Evolutionary conservation across 2,888 invertebrate genomes (phyloP).

Genomic region (Conops quadrifasciatus): DNA sequence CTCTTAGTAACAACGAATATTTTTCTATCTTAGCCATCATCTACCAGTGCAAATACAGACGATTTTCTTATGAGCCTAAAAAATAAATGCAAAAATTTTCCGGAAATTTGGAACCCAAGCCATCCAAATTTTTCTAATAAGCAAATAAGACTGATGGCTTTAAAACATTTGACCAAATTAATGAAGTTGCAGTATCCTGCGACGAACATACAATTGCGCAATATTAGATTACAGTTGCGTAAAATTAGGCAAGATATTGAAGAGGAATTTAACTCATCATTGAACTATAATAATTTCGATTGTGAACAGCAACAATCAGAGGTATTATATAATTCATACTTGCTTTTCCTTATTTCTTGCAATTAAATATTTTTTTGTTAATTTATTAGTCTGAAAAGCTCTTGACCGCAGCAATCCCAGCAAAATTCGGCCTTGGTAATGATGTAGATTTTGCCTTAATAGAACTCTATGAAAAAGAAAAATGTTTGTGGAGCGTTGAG

Average conservation of each 20-base stretch:
- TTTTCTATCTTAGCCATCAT: no score
- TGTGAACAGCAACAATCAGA: background rate
- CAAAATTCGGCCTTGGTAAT: no score
- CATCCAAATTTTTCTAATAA: background rate
- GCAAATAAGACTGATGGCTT: background rate
- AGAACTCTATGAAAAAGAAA: slow-evolving; percentile 4
- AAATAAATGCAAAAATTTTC: background rate
- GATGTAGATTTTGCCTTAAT: slow-evolving; percentile 1
- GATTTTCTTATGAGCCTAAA: background rate
- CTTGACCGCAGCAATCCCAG: no score
- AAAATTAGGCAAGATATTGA: background rate
- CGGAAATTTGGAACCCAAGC: slow-evolving; percentile 12
- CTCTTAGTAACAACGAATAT: no score
- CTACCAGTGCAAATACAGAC: background rate
- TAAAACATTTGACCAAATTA: slow-evolving; percentile 4
- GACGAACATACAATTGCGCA: background rate
- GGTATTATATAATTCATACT: background rate
- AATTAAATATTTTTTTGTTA: background rate
- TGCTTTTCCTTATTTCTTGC: background rate
- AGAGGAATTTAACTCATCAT: background rate
- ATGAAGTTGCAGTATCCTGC: slow-evolving; percentile 13
- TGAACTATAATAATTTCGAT: background rate
- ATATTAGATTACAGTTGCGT: background rate
- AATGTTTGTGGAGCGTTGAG: slow-evolving; percentile 17
- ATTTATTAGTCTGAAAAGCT: no score